Evolutionary conservation across 2,113 vertebrate genomes (phyloP).

Genomic region (Ailuropoda melanoleuca): DNA sequence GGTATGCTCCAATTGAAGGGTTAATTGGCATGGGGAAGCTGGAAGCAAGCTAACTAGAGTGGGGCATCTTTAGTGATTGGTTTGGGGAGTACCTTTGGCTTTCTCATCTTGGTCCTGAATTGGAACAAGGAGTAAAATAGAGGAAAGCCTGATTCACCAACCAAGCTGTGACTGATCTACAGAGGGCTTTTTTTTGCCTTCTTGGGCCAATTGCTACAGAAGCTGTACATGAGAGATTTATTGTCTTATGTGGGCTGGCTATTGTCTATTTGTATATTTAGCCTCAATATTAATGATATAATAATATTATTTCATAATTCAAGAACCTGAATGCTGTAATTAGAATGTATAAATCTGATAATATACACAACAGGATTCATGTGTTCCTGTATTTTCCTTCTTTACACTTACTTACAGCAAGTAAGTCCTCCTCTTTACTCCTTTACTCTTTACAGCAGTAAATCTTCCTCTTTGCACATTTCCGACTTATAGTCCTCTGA

Average conservation of each 20-base stretch:
- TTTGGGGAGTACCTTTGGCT: background rate
- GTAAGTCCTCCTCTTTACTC: background rate
- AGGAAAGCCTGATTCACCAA: background rate
- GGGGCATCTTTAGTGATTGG: background rate
- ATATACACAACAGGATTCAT: background rate
- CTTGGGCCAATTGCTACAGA: background rate
- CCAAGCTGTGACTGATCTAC: background rate
- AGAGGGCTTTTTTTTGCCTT: background rate
- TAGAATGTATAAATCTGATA: background rate
- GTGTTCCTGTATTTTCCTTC: background rate
- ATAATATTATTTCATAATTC: background rate
- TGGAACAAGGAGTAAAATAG: background rate
- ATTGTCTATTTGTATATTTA: background rate
- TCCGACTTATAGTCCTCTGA: background rate
- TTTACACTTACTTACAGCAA: background rate
- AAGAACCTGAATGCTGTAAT: background rate
- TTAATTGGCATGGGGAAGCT: background rate
- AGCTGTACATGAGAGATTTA: accelerated
- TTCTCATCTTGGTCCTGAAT: background rate
- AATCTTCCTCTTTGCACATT: background rate
- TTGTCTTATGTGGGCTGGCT: background rate
- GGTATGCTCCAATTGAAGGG: background rate
- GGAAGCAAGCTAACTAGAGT: background rate
- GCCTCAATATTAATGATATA: background rate
- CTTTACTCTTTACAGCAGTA: background rate